phyloP scores from a whole-genome alignment of 2,797 vertebrate genomes.

The Hoplostethus atlanticus region DNA sequence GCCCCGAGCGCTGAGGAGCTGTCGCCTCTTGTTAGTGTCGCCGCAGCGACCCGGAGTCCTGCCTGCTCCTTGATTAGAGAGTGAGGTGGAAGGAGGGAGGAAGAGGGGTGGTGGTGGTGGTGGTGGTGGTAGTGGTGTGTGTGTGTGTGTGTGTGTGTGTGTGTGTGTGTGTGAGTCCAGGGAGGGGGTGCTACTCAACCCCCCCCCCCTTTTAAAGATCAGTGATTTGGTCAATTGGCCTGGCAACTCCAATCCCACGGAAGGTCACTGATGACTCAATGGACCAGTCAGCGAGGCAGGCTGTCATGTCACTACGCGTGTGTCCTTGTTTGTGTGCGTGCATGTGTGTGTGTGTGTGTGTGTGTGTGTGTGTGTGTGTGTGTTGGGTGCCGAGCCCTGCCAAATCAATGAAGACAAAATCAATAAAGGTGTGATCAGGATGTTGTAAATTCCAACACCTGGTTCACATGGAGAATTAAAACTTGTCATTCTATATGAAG shows the following conservation, averaged over 20 bases:
- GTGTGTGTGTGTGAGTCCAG: conserved; percentile 37
- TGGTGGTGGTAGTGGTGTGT: conserved; percentile 14
- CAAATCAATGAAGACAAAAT: conserved; percentile 15
- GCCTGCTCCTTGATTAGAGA: conserved; percentile 86
- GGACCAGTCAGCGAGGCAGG: conserved; percentile 75
- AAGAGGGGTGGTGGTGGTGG: not conserved
- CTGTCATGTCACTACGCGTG: conserved; percentile 63
- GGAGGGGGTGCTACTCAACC: conserved; percentile 21
- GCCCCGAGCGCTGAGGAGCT: conserved; percentile 86
- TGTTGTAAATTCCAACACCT: conserved; percentile 31
- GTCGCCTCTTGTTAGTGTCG: conserved; percentile 88
- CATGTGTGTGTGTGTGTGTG: conserved; percentile 17
- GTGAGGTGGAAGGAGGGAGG: conserved; percentile 72
- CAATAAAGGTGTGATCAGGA: conserved; percentile 44
- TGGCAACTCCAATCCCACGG: conserved; percentile 82
- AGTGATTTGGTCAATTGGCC: conserved; percentile 88
- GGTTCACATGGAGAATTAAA: not conserved
- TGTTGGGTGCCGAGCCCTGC: no score
- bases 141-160: conserved; percentile 38
- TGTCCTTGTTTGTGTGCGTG: conserved; percentile 1
- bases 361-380: conserved; percentile 5
- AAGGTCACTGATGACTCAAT: conserved; percentile 84
- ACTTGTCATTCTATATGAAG: no score
- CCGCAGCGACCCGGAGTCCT: conserved; percentile 81
- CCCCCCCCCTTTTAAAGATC: conserved; percentile 85